phyloP scores from a whole-genome alignment of 2,888 invertebrate genomes.

The Melanotus villosus region DNA sequence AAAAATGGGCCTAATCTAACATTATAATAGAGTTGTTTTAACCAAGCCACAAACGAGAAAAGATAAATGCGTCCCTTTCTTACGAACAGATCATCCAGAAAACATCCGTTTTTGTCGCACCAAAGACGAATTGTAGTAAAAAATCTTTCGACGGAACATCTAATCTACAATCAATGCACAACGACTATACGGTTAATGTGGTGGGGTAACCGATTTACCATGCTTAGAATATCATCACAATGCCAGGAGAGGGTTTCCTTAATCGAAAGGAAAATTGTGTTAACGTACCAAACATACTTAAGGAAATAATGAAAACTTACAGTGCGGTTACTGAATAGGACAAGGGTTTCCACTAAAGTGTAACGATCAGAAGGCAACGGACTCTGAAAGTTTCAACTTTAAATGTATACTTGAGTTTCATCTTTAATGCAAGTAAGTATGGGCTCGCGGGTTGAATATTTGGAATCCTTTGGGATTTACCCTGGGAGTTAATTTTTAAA shows the following conservation, averaged over 20 bases:
- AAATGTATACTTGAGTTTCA: neutral
- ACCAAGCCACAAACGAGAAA: neutral
- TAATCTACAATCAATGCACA: slow-evolving; percentile 10
- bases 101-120: neutral
- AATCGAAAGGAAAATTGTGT: too few species aligned
- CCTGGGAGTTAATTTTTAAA: slow-evolving; percentile 11
- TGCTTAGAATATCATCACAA: too few species aligned
- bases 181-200: neutral
- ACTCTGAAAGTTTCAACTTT: too few species aligned
- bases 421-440: slow-evolving; percentile 8
- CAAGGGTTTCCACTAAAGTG: neutral
- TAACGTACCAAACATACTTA: too few species aligned
- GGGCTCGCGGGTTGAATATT: neutral
- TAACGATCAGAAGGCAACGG: neutral
- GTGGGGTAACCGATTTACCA: neutral
- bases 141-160: neutral
- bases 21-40: neutral
- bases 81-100: neutral
- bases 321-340: neutral
- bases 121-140: slow-evolving; percentile 2
- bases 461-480: neutral
- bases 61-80: slow-evolving; percentile 3
- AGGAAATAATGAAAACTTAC: neutral
- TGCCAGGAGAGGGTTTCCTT: too few species aligned
- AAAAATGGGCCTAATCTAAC: neutral